Base-by-base conservation (phyloP, 2,113 vertebrate species). In the Semnopithecus entellus region DNA sequence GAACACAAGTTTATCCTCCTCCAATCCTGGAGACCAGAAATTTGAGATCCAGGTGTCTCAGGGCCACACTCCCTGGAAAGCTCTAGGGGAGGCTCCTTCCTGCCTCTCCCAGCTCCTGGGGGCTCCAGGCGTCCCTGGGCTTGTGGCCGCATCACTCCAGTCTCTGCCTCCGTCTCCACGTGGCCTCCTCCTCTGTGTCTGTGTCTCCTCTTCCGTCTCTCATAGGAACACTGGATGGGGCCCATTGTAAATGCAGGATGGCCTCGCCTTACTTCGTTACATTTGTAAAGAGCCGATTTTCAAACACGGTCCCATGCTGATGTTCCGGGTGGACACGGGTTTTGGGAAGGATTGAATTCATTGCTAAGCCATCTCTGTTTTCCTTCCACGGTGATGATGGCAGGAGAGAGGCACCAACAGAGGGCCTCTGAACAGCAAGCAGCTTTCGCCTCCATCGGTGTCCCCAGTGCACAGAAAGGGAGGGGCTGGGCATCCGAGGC, bases 381-480 rank as follows among this genome's bases (percentile, higher is more conserved):
- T 17, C 13, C 17, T 35, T 7, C 45, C 38, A 13, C 5, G 38
- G 23, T 11, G 11, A 0, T 0, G 11, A 27, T 0, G 6, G 3
- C 16, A 1, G 27, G 35, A 8, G 35, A 7, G 30, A 30, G 7
- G 14, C 0, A 1, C 7, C 10, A 6, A 45, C 4, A 1, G 20
- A 52, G 12, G 2, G 2, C 6, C 27, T 12, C 20, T 0, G 0
- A 8, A 4, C 2, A 9, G 40, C 30, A 9, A 9, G 40, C 30
- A 6, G 43, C 59, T 48, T 6, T 3, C 2, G 2, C 1, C 6
- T 75, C 48, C 38, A 0, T 4, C 64, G 0, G 8, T 1, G 14
- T 4, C 2, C 25, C 8, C 18, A 11, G 8, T 16, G 0, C 14
- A 4, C 17, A 0, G 13, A 0, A 20, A 2, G 5, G 57, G 25